Base-by-base conservation (phyloP, 2,797 vertebrate genomes). In the Gallinago solitaria region DNA sequence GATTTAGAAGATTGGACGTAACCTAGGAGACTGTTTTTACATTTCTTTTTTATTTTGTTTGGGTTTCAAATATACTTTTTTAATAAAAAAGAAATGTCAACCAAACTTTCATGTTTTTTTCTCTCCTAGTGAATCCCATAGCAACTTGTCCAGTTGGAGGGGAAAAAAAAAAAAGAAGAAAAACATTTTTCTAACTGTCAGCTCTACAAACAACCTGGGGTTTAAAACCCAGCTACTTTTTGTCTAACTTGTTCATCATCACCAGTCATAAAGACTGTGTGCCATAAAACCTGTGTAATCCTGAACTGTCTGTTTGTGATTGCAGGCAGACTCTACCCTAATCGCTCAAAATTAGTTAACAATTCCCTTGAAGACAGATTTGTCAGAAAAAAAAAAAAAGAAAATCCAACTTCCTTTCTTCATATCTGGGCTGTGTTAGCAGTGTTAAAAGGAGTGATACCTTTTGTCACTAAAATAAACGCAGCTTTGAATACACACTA, bases 141-240 rank as follows among this genome's bases (percentile, higher is more conserved):
- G 10, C 6, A 89, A 47, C 27, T 47, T 73, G n/a, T 33, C 13
- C 47, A 64, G 18, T 16, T 77, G 21, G 45, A 41, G 5, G 8
- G 7, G 12, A 39, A 39, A 39, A 39, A 39, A 16, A 28, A 47
- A 70, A 32, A n/a, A 80, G 32, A 25, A 70, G 2, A 24, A n/a
- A 41, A 48, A 45, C 1, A 43, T 79, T 61, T 84, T 92, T 89
- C 37, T 61, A 74, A 53, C 43, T 69, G 39, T 63, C 69, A 77
- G 24, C 41, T 89, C 51, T 81, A 53, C 64, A 85, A 89, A 71
- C 15, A 91, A 70, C 45, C 35, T 65, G n/a, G 11, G 6, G 15
- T 81, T 92, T 92, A 83, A 92, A 80, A 81, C 19, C 33, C 53
- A 87, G 45, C 33, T 89, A 71, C 5, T 68, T 87, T 96, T 87